Evolutionary conservation across 2,888 invertebrate species (phyloP), one percentile per base, ranked within the genome.

Genomic region (Mycalesis mineus): DNA sequence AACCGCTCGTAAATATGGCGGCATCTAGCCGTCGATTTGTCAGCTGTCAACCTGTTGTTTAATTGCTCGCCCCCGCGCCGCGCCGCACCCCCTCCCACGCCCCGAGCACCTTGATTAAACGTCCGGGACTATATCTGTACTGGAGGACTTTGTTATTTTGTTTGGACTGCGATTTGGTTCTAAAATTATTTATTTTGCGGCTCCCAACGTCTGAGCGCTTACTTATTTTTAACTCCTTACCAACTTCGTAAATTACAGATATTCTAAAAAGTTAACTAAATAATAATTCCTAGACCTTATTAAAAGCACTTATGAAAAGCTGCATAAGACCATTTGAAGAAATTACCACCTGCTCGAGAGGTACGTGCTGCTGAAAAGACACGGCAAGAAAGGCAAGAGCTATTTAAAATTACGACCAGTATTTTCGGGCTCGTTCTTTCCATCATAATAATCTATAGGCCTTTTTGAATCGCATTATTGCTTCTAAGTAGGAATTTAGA

Each of bases 11-110:
- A 59, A 44, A 44, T 60, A 60, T 54, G 45, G 48, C 33, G 44
- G 58, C 55, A 48, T 65, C 70, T 68, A 71, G 65, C 72, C 74
- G 70, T 65, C 81, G 73, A 85, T 88, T 84, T 80, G 85, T 87
- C 86, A 83, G 65, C 75, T 82, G 87, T 84, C 87, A 82, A 83
- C 82, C 80, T 83, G 81, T 71, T 74, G 77, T 78, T 80, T 84
- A 85, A 87, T 88, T 84, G 80, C 84, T 65, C 65, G 50, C 55
- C 60, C 63, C 63, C 61, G 61, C 55, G 61, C 28, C 40, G 60
- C 63, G 63, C 61, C 61, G 55, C 62, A 28, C 40, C 29, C 15
- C 40, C 50, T 9, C 40, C 58, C 52, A 54, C 66, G 55, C 65
- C 66, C 70, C 66, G 68, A 73, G 73, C 80, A 85, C 86, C 86